Evolutionary conservation across 1,140 invertebrate species (phyloP).

Genomic region (Polyergus mexicanus): DNA sequence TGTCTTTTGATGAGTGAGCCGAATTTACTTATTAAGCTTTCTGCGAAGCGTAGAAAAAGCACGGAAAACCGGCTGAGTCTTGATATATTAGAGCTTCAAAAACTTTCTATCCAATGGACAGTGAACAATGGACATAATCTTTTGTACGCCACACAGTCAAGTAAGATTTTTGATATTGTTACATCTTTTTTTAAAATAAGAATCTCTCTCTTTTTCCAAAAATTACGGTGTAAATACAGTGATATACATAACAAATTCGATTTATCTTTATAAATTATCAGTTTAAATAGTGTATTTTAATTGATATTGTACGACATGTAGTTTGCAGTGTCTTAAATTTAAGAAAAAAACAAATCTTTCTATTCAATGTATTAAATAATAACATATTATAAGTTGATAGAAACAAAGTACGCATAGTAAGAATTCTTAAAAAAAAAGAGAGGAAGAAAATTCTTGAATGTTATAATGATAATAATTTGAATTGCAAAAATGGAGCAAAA

Average conservation of each 20-base stretch:
- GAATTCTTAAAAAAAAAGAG: background rate
- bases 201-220: background rate
- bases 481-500: background rate
- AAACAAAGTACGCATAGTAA: background rate
- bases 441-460: background rate
- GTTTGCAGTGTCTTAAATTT: background rate
- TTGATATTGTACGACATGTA: background rate
- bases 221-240: background rate
- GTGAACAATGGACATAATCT: background rate
- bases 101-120: constrained; percentile 1
- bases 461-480: background rate
- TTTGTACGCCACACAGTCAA: background rate
- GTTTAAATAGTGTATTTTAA: constrained; percentile 3
- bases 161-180: background rate
- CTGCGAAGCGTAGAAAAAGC: constrained; percentile 6
- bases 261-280: background rate
- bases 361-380: background rate
- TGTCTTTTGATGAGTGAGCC: constrained; percentile 12
- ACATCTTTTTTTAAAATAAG: background rate
- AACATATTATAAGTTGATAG: background rate
- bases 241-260: background rate
- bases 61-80: constrained; percentile 32
- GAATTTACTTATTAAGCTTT: constrained; percentile 9
- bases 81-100: background rate
- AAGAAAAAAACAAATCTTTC: background rate